phyloP scores from a whole-genome alignment of 2,888 invertebrate genomes.

The Tortrix viridana region DNA sequence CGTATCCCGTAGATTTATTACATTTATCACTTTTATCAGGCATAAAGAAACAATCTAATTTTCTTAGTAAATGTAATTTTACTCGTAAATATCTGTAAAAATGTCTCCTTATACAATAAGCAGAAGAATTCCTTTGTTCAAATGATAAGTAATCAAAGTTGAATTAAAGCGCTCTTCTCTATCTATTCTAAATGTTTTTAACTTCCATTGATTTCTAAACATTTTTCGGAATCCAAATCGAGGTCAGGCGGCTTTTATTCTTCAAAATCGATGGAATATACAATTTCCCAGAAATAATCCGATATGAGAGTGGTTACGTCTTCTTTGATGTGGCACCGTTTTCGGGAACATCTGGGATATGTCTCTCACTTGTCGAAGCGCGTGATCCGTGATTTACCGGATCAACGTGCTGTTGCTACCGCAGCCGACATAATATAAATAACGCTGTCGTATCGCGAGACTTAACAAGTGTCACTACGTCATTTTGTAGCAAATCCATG shows the following conservation, averaged over 20 bases:
- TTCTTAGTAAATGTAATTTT: no score
- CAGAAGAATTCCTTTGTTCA: no score
- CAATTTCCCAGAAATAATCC: conserved; percentile 52
- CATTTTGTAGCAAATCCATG: conserved; percentile 26
- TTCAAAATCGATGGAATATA: conserved; percentile 42
- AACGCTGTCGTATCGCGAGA: conserved; percentile 40
- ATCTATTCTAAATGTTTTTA: no score
- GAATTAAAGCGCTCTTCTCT: no score
- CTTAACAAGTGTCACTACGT: conserved; percentile 24
- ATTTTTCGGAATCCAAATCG: conserved; percentile 13
- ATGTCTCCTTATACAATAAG: no score
- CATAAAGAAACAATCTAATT: no score
- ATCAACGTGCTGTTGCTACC: conserved; percentile 60
- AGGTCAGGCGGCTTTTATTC: conserved; percentile 28
- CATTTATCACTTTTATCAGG: no score
- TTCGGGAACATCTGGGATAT: conserved; percentile 64
- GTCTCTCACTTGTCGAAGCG: conserved; percentile 66
- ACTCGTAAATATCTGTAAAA: no score
- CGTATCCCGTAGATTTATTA: no score
- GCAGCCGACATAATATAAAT: conserved; percentile 46
- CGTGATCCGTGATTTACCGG: conserved; percentile 62
- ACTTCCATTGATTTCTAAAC: conserved; percentile 8
- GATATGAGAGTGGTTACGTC: conserved; percentile 47
- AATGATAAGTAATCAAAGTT: no score
- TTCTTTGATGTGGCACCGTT: conserved; percentile 67